Evolutionary conservation across 1,140 invertebrate genomes (phyloP), one percentile per base, ranked within the genome.

Genomic region (Choristoneura fumiferana): DNA sequence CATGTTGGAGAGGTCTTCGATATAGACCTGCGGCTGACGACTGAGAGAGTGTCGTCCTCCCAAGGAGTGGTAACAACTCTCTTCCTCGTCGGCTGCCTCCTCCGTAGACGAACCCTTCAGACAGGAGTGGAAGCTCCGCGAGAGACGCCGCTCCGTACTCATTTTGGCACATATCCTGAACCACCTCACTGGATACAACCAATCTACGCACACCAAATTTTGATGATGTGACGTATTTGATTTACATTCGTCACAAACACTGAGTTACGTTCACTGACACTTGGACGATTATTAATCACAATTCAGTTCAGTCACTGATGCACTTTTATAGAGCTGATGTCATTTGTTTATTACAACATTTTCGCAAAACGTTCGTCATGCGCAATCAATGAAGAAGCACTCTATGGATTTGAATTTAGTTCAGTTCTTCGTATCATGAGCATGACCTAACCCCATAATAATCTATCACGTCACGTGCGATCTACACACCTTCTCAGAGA

Each of bases 81-180:
- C 85, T 39, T 87, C 85, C 5, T 88, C 85, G 56, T 88, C 85
- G 5, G 89, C 79, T 10, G 78, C 90, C 69, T 92, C 92, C 71
- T 92, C 92, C 53, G 91, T 91, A 63, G 92, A 92, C 63, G 92
- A 92, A 62, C 92, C 92, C 62, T 92, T 92, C 60, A 93, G 87
- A 67, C 92, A 93, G 40, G 92, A 92, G 84, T 93, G 92, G 77
- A 93, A 92, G 81, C 92, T 92, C 63, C 92, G 89, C n/a, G 92
- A 93, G 8, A 93, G 87, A 36, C 92, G 87, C 63, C 92, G 89
- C 70, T 92, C 92, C 62, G 92, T 91, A 63, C 92, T 92, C 78
- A 92, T 92, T 56, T 81, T 89, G 61, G 88, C 86, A 74, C 92
- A 91, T 86, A 87, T 90, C 81, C 84, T 71, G 57, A 76, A 63